phyloP scores from a whole-genome alignment of 2,797 vertebrate genomes.

The Pseudochirops corinnae region DNA sequence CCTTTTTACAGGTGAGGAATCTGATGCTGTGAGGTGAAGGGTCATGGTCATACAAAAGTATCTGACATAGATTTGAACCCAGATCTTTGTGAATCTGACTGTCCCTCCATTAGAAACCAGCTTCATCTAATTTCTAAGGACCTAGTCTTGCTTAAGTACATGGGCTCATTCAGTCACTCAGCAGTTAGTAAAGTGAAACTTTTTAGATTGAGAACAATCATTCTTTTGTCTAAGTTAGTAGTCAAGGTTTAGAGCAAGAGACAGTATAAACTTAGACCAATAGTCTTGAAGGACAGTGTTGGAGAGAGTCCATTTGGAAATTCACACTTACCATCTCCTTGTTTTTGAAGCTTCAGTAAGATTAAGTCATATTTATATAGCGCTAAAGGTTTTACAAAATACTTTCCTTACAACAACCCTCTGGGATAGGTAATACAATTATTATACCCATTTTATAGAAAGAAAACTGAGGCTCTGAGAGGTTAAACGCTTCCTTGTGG shows the following conservation, averaged over 20 bases:
- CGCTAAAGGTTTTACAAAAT: neutral
- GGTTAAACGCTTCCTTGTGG: neutral
- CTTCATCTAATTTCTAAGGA: neutral
- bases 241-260: neutral
- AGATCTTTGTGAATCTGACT: neutral
- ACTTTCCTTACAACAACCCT: neutral
- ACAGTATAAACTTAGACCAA: neutral
- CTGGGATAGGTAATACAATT: neutral
- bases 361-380: neutral
- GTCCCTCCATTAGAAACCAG: neutral
- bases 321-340: neutral
- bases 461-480: neutral
- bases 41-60: neutral
- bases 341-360: neutral
- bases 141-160: neutral
- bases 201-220: neutral
- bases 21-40: neutral
- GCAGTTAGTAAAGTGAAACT: neutral
- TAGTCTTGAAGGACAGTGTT: neutral
- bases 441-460: neutral
- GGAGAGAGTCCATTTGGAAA: neutral
- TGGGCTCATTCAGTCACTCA: neutral
- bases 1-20: neutral
- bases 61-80: neutral
- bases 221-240: neutral